phyloP scores from a whole-genome alignment of 2,888 invertebrate species.

The Plutella xylostella region DNA sequence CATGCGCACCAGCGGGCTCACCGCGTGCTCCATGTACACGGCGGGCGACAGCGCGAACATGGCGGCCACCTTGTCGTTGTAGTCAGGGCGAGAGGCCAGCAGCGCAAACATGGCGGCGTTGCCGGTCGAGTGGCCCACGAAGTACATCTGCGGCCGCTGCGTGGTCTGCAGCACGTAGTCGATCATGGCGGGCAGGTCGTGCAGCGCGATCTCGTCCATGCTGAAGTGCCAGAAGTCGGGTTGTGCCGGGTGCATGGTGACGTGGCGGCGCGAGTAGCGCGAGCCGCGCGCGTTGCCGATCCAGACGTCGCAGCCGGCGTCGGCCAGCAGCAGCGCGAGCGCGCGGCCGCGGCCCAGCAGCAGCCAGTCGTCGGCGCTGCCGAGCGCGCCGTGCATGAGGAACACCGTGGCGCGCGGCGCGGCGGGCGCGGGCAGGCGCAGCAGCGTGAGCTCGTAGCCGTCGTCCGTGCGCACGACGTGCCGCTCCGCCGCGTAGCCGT shows the following conservation, averaged over 20 bases:
- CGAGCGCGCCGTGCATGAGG: slow-evolving; percentile 74
- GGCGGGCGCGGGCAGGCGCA: slow-evolving; percentile 39
- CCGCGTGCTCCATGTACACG: slow-evolving; percentile 51
- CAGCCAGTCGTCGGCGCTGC: slow-evolving; percentile 76
- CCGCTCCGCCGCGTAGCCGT: slow-evolving; percentile 45
- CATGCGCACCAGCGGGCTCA: slow-evolving; percentile 54
- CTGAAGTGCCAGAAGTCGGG: slow-evolving; percentile 56
- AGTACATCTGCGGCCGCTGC: slow-evolving; percentile 41
- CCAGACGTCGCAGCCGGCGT: slow-evolving; percentile 58
- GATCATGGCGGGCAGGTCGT: slow-evolving; percentile 57
- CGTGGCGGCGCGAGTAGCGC: slow-evolving; percentile 47
- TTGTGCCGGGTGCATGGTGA: slow-evolving; percentile 41
- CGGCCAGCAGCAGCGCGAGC: slow-evolving; percentile 45
- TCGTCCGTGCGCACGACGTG: slow-evolving; percentile 50
- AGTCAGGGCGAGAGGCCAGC: slow-evolving; percentile 38
- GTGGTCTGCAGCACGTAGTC: slow-evolving; percentile 42
- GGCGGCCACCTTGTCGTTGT: slow-evolving; percentile 46
- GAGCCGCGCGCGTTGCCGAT: slow-evolving; percentile 55
- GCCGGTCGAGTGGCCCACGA: slow-evolving; percentile 49
- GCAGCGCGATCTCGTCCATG: slow-evolving; percentile 51
- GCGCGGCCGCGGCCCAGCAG: slow-evolving; percentile 71
- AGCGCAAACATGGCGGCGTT: slow-evolving; percentile 48
- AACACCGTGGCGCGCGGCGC: slow-evolving; percentile 51
- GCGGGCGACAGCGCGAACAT: slow-evolving; percentile 56
- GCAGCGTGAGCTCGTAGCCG: slow-evolving; percentile 51